Conservation (phyloP, 2,888 invertebrate genomes). For the Enchytraeus crypticus region DNA sequence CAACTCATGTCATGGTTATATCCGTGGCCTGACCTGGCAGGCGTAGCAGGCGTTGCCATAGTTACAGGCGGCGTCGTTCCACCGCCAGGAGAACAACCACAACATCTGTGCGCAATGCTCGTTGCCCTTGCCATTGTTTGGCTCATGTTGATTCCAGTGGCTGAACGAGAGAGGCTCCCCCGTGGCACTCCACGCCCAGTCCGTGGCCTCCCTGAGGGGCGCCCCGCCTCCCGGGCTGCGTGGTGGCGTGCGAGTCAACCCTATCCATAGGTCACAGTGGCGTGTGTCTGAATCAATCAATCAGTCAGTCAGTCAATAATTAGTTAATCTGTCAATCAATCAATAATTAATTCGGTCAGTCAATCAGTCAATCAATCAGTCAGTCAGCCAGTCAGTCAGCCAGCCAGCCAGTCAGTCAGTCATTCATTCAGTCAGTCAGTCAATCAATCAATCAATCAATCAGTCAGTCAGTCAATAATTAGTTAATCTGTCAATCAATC, state of each 20-base stretch:
- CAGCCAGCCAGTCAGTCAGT: too few relatives aligned
- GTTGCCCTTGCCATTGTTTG: slow-evolving; percentile 25
- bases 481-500: too few relatives aligned
- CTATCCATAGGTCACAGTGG: slow-evolving; percentile 28
- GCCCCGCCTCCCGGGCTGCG: background rate
- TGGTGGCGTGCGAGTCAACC: slow-evolving; percentile 7
- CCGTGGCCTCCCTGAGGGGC: background rate
- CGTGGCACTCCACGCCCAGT: slow-evolving; percentile 9
- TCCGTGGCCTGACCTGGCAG: slow-evolving; percentile 17
- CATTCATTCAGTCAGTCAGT: too few relatives aligned
- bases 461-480: too few relatives aligned
- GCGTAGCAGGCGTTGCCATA: slow-evolving; percentile 24
- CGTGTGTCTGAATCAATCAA: slow-evolving; percentile 20
- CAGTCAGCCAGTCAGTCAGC: too few relatives aligned
- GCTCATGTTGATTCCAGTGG: slow-evolving; percentile 28
- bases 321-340: too few relatives aligned
- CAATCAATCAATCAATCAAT: too few relatives aligned
- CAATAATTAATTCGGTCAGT: too few relatives aligned
- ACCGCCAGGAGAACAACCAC: slow-evolving; percentile 27
- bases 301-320: too few relatives aligned
- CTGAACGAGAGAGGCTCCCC: slow-evolving; percentile 20
- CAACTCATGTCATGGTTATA: too few relatives aligned
- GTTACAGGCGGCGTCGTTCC: slow-evolving; percentile 27
- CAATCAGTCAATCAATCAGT: too few relatives aligned
- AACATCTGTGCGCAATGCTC: slow-evolving; percentile 28